A percentile compares a stretch with the other conserved stretches of the same genome.
These are phyloP conservation scores for Spinus olivaceus DNA, from an alignment of 2,797 vertebrate species.

Conservation along the genomic window DNA sequence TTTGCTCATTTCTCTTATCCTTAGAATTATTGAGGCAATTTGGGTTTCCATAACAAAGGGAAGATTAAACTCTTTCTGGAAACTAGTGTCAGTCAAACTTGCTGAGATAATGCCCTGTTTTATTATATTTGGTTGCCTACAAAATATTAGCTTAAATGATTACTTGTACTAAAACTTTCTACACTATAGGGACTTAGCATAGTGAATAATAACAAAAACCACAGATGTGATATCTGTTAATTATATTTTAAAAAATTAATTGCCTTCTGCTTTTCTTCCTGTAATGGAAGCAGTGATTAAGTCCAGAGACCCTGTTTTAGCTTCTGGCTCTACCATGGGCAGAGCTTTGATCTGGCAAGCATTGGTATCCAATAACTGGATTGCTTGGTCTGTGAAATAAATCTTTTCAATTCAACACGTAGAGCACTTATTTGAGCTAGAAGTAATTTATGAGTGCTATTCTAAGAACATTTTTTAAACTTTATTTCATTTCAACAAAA, in stretches of 20 bases:
- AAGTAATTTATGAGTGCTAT: background rate
- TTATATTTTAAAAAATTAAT: background rate
- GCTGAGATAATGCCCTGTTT: background rate
- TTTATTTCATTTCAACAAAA: background rate
- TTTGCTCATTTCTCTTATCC: background rate
- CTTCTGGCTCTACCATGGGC: background rate
- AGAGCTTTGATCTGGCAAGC: background rate
- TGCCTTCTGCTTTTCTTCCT: background rate
- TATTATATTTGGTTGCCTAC: background rate
- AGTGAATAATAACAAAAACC: background rate
- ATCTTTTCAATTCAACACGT: background rate
- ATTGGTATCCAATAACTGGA: background rate
- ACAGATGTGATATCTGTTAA: background rate
- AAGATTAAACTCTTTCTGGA: constrained; percentile 8
- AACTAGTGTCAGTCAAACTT: background rate
- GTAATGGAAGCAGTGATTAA: background rate
- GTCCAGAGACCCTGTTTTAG: background rate
- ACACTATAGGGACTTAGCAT: background rate
- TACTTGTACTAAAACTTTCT: background rate
- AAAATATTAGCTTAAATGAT: background rate
- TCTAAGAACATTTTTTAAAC: background rate
- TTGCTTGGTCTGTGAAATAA: background rate
- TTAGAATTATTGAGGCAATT: constrained; percentile 29
- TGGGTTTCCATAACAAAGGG: background rate
- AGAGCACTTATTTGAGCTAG: background rate